Evolutionary conservation across 2,797 vertebrate genomes (phyloP), one percentile per base, ranked within the genome.

Genomic region (Sphenodon punctatus): DNA sequence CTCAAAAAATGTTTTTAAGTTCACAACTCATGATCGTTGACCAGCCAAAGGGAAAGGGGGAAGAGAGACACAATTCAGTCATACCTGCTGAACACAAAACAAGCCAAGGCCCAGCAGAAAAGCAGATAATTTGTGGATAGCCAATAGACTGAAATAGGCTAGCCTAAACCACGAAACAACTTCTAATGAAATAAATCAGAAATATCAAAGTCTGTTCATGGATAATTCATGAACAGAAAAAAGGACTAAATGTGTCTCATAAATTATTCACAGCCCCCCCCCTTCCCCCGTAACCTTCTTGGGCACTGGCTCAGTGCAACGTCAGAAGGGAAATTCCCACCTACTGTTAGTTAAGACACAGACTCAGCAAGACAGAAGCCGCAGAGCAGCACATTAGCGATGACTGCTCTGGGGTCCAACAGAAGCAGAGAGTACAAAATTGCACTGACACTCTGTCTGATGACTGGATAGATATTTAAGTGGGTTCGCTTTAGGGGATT

Each of bases 31-130:
- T n/a, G n/a, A n/a, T n/a, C n/a, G n/a, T n/a, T n/a, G n/a, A n/a
- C n/a, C n/a, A n/a, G n/a, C n/a, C n/a, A n/a, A n/a, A n/a, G n/a
- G n/a, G n/a, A n/a, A n/a, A 38, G 74, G n/a, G 43, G 49, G 42
- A 5, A 9, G 19, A 10, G 66, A 27, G 3, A 14, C 3, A 41
- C 13, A 32, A 56, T 69, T 72, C 14, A 45, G 0, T 53, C n/a
- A 27, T 6, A 10, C 1, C 25, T 1, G 2, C 6, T 14, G 15
- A 82, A 42, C 0, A 19, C 0, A 43, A 22, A 76, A 34, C 25
- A 27, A 43, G 19, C 25, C 10, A n/a, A 48, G 17, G 10, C 34
- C 32, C 19, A 9, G 53, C 20, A 8, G 39, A n/a, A n/a, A 36
- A 58, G 41, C 25, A 25, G 25, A 39, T 41, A 6, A 16, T 32